Conservation (phyloP, 2,888 invertebrate genomes). For the Pandemis corylana region DNA sequence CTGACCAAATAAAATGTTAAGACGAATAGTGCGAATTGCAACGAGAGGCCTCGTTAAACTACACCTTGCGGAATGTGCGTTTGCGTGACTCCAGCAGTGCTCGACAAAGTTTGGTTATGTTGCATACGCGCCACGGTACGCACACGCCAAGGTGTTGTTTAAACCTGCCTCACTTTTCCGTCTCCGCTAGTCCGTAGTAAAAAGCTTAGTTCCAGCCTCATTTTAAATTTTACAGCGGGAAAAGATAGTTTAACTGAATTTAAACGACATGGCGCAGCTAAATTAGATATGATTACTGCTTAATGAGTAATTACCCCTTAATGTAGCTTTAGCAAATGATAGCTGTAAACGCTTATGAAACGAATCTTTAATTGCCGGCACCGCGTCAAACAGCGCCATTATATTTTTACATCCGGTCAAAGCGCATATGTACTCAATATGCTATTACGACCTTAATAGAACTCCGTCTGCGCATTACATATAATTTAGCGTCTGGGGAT, state of each 20-base stretch:
- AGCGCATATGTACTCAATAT: conserved; percentile 1
- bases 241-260: background rate
- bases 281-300: background rate
- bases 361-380: conserved; percentile 53
- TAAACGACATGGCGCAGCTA: background rate
- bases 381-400: conserved; percentile 46
- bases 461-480: background rate
- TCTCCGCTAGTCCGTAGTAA: no score
- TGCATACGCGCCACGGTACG: no score
- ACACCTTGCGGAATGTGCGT: no score
- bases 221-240: no score
- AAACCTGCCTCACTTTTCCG: no score
- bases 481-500: background rate
- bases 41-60: no score
- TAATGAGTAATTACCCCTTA: background rate
- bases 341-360: conserved; percentile 52
- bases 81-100: no score
- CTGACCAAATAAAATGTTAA: no score
- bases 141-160: no score
- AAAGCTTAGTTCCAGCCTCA: background rate
- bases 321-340: conserved; percentile 32
- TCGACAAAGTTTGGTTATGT: no score
- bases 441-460: background rate
- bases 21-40: no score
- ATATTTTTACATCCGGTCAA: conserved; percentile 40